Evolutionary conservation across 2,888 invertebrate species (phyloP).

Genomic region (Leptopilina drosophilae): DNA sequence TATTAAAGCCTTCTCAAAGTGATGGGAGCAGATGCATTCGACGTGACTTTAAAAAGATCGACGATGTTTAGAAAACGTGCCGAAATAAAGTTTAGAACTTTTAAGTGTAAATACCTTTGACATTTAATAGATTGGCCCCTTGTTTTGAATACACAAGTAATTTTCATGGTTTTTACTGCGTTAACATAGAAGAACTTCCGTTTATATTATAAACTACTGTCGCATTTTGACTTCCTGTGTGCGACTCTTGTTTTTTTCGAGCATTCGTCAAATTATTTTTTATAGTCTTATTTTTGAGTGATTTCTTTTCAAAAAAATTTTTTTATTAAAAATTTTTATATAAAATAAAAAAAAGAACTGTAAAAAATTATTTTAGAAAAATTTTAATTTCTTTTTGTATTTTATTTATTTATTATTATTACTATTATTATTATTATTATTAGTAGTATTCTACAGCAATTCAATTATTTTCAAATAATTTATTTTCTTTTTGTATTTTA

Average conservation of each 20-base stretch:
- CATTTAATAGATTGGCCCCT: slow-evolving; percentile 36
- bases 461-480: no score
- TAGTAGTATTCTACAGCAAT: no score
- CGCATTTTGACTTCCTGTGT: slow-evolving; percentile 44
- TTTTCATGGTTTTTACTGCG: slow-evolving; percentile 49
- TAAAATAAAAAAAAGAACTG: no score
- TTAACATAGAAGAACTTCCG: slow-evolving; percentile 33
- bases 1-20: slow-evolving; percentile 47
- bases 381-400: no score
- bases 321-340: no score
- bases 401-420: no score
- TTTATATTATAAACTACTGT: not conserved
- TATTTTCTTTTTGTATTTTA: no score
- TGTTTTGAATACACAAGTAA: slow-evolving; percentile 52
- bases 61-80: slow-evolving; percentile 71
- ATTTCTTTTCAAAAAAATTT: not conserved
- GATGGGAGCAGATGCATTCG: slow-evolving; percentile 65
- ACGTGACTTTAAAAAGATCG: slow-evolving; percentile 56
- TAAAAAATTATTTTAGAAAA: no score
- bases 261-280: not conserved
- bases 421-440: no score
- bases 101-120: not conserved
- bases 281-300: not conserved
- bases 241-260: slow-evolving; percentile 40
- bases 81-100: slow-evolving; percentile 59